Percentiles rank a stretch among this genome's conserved stretches.
These are phyloP conservation scores for Erithacus rubecula DNA, from an alignment of 2,797 vertebrate species.

Conservation along the genomic window DNA sequence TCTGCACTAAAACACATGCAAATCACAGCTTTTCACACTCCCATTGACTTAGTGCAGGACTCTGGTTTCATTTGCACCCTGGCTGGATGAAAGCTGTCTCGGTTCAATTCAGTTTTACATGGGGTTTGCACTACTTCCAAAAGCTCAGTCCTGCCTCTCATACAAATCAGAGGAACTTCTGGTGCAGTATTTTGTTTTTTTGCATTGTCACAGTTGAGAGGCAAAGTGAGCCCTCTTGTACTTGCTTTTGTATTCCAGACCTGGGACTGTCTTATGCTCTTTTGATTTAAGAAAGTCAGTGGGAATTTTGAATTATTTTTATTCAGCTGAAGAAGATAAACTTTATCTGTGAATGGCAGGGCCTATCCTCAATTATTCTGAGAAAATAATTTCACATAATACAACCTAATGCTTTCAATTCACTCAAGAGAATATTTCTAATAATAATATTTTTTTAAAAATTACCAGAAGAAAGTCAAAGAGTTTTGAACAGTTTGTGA, in stretches of 20 bases:
- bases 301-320: not conserved
- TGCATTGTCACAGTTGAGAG: not conserved
- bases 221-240: not conserved
- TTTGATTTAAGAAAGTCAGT: not conserved
- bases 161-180: not conserved
- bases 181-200: not conserved
- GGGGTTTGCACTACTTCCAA: not conserved
- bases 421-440: not conserved
- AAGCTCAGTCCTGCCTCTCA: not conserved
- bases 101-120: not conserved
- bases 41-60: not conserved
- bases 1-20: fast-evolving
- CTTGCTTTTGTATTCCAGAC: not conserved
- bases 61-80: not conserved
- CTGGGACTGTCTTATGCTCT: not conserved
- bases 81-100: not conserved
- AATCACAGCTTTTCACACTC: not conserved
- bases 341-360: not conserved
- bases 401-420: not conserved
- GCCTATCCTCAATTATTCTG: not conserved
- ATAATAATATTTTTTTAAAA: not conserved
- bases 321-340: not conserved
- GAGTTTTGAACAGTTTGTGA: not conserved
- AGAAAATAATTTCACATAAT: not conserved
- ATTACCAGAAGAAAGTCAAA: not conserved